A percentile compares a stretch with the other conserved stretches of the same genome.
Conservation (phyloP, 2,797 vertebrate genomes). For the Allobates femoralis region DNA sequence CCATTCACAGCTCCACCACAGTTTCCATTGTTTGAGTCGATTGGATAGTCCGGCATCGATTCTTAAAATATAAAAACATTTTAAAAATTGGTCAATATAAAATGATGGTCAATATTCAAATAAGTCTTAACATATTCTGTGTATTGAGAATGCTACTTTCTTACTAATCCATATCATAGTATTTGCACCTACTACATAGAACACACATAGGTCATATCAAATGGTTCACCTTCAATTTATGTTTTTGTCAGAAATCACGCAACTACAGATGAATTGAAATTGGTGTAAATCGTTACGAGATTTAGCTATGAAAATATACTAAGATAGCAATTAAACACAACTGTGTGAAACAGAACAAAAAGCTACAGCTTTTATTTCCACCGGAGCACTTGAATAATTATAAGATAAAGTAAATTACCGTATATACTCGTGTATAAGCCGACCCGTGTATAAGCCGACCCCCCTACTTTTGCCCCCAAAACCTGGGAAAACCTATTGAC, state of each 20-base stretch:
- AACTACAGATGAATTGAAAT: background rate
- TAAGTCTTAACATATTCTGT: background rate
- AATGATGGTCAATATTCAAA: background rate
- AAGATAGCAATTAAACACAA: too few species aligned
- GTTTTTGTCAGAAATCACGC: background rate
- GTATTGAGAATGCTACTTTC: background rate
- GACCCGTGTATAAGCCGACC: too few species aligned
- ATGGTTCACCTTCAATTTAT: background rate
- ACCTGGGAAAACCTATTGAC: too few species aligned
- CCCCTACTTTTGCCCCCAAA: too few species aligned
- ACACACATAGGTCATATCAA: background rate
- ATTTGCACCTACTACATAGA: background rate
- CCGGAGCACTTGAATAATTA: too few species aligned
- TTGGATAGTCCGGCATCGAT: slow-evolving; percentile 86
- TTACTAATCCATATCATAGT: background rate
- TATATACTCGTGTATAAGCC: too few species aligned
- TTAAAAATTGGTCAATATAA: slow-evolving; percentile 58
- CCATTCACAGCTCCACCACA: slow-evolving; percentile 80
- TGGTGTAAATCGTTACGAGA: background rate
- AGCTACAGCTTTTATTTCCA: too few species aligned
- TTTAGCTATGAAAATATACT: too few species aligned
- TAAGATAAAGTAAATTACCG: too few species aligned
- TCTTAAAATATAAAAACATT: slow-evolving; percentile 69
- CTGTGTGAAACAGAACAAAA: too few species aligned
- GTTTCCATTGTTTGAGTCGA: slow-evolving; percentile 90